Evolutionary conservation across 2,797 vertebrate species (phyloP).

Genomic region (Florisuga fusca): DNA sequence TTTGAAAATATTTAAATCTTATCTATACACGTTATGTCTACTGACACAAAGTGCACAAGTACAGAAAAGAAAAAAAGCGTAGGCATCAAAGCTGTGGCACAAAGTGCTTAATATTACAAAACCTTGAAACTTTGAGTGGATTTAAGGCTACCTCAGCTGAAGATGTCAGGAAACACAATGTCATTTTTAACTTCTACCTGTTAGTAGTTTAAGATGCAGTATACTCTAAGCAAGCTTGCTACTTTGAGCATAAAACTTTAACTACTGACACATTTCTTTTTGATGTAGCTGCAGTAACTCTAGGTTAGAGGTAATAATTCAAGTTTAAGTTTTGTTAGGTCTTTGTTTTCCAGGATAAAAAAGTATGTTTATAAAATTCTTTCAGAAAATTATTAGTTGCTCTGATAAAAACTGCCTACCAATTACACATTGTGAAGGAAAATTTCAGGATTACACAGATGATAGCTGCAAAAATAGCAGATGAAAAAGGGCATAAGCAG

Average conservation of each 20-base stretch:
- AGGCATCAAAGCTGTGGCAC: neutral
- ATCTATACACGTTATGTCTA: neutral
- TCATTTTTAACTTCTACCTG: neutral
- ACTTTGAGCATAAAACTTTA: constrained; percentile 5
- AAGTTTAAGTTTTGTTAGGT: neutral
- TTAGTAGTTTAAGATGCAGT: neutral
- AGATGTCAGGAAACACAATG: neutral
- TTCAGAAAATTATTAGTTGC: neutral
- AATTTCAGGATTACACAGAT: neutral
- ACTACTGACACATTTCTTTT: neutral
- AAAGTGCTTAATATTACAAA: neutral
- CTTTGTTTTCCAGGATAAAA: neutral
- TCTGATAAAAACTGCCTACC: neutral
- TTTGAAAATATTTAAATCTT: neutral
- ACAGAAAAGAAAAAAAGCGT: neutral
- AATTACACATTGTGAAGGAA: neutral
- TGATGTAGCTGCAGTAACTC: neutral
- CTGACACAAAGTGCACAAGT: neutral
- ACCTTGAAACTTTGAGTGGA: neutral
- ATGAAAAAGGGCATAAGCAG: neutral
- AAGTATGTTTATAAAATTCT: neutral
- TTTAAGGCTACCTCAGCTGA: neutral
- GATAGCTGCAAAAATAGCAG: neutral
- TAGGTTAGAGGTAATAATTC: neutral
- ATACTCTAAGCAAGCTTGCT: neutral